Evolutionary conservation across 2,888 invertebrate species (phyloP), one percentile per base, ranked within the genome.

Genomic region (Hyposoter dolosus): DNA sequence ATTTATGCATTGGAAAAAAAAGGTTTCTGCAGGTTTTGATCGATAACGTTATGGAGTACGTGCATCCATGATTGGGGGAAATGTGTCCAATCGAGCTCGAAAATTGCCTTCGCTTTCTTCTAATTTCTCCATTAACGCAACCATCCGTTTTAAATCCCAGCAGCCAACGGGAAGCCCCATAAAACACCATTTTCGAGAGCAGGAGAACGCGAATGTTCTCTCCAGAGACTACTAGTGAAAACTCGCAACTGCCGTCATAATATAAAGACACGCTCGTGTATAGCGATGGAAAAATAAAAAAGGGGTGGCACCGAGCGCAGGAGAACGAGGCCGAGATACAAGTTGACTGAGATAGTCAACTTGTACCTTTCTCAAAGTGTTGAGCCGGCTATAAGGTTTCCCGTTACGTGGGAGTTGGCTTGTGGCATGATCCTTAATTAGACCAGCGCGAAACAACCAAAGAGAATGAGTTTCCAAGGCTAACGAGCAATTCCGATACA

Each of bases 401-500:
- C n/a, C 28, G 79, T 82, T 82, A 75, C 82, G 28, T 65, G 60
- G 19, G 17, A 43, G 53, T 50, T 10, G 72, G 71, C 47, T 66
- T 71, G 68, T 74, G 72, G 68, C 19, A 35, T 82, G 45, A 53
- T 68, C 79, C 85, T 88, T 88, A 88, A 88, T 88, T 87, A 87
- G 84, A 79, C 53, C 74, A 69, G 60, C 66, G 45, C 47, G 69
- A 80, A 77, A 72, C 80, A 76, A 76, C 83, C 83, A 9, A 74
- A 53, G 47, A 53, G 74, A 78, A 87, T 77, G 77, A 76, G 69
- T 79, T 71, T 82, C 45, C 76, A 9, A 60, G 63, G 56, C 86
- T 88, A 88, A 87, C 87, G 83, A 86, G 86, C 84, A 76, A 88
- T 83, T 88, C 71, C 83, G 66, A 80, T 84, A 74, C 47, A 45